phyloP scores from a whole-genome alignment of 2,797 vertebrate genomes.

The Mus caroli region DNA sequence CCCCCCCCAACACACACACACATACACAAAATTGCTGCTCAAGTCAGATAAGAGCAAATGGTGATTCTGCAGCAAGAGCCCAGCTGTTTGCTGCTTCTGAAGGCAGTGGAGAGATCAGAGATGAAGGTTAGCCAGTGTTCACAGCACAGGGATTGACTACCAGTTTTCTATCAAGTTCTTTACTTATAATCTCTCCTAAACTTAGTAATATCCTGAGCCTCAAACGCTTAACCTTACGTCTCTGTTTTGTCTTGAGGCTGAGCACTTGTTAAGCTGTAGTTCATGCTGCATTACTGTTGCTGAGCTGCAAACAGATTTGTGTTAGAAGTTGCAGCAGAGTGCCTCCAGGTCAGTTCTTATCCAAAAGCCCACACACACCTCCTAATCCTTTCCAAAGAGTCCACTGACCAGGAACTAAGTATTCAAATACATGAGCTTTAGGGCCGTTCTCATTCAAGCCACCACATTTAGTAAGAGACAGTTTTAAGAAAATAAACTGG shows the following conservation, averaged over 20 bases:
- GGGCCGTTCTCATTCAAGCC: not conserved
- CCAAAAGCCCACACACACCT: too few relatives aligned
- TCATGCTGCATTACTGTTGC: not conserved
- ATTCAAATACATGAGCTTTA: not conserved
- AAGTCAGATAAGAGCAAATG: not conserved
- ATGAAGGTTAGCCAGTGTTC: not conserved
- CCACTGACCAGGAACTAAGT: not conserved
- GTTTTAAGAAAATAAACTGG: not conserved
- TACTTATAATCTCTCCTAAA: not conserved
- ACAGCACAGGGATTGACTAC: not conserved
- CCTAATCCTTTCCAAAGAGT: not conserved
- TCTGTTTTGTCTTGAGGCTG: not conserved
- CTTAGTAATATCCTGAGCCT: not conserved
- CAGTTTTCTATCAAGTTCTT: not conserved
- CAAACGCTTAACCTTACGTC: not conserved
- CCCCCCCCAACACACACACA: accelerated
- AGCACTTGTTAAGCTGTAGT: not conserved
- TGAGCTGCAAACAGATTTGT: not conserved
- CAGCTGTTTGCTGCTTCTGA: not conserved
- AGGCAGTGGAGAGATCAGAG: not conserved
- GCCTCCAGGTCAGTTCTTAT: not conserved
- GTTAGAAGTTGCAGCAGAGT: not conserved
- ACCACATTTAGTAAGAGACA: not conserved
- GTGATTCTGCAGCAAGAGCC: not conserved
- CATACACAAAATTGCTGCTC: accelerated